Evolutionary conservation across 2,888 invertebrate genomes (phyloP).

Genomic region (Pristionchus exspectatus): DNA sequence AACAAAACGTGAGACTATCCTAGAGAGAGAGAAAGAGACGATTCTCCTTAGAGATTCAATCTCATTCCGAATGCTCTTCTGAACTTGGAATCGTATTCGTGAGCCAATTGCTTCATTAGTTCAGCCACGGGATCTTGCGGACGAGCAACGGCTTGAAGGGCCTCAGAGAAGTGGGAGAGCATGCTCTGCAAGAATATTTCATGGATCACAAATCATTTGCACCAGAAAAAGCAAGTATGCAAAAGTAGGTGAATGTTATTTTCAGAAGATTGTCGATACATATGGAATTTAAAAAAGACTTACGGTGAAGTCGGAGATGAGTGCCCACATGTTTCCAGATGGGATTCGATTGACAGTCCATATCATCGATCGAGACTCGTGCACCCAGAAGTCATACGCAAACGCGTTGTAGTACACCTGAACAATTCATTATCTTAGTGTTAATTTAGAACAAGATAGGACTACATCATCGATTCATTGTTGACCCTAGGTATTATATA

Average conservation of each 20-base stretch:
- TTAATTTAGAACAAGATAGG: background rate
- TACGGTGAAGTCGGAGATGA: constrained; percentile 73
- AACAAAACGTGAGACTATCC: constrained; percentile 5
- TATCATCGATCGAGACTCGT: constrained; percentile 68
- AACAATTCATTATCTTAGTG: background rate
- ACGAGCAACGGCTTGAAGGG: constrained; percentile 67
- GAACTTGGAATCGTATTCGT: constrained; percentile 75
- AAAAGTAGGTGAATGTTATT: background rate
- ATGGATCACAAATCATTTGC: no score
- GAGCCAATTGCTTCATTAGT: constrained; percentile 67
- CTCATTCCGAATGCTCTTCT: constrained; percentile 75
- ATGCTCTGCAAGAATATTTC: constrained; percentile 64
- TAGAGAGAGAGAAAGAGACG: background rate
- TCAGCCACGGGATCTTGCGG: constrained; percentile 70
- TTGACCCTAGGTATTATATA: background rate
- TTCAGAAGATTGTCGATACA: background rate
- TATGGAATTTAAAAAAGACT: constrained; percentile 53
- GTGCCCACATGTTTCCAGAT: constrained; percentile 71
- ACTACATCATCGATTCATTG: background rate
- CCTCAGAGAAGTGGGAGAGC: constrained; percentile 66
- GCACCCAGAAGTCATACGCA: constrained; percentile 75
- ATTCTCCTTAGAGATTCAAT: constrained; percentile 32
- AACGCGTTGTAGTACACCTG: constrained; percentile 74
- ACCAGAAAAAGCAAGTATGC: background rate
- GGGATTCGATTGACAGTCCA: constrained; percentile 66